A percentile compares a stretch with the other conserved stretches of the same genome.
phyloP scores from a whole-genome alignment of 1,140 invertebrate species.

The Saccostrea echinata region DNA sequence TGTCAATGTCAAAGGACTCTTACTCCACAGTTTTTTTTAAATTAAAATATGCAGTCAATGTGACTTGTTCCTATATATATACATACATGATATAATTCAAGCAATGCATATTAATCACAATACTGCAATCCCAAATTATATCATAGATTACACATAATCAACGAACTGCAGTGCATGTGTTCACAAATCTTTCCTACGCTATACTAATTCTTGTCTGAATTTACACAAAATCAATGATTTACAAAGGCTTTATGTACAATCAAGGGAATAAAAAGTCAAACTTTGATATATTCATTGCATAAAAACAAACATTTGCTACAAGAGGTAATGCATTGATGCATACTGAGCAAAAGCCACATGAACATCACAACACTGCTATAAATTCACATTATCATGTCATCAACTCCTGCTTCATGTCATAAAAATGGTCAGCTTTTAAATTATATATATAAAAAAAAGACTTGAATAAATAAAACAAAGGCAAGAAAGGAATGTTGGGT shows the following conservation, averaged over 20 bases:
- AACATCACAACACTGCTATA: neutral
- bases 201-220: too few relatives aligned
- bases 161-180: neutral
- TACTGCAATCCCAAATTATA: neutral
- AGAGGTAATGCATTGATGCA: neutral
- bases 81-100: too few relatives aligned
- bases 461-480: neutral
- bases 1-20: neutral
- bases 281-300: neutral
- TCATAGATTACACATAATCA: neutral
- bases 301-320: slow-evolving; percentile 14
- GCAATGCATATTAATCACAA: too few relatives aligned
- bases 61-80: too few relatives aligned
- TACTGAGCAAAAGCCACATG: neutral
- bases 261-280: neutral
- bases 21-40: too few relatives aligned
- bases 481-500: slow-evolving; percentile 16
- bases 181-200: too few relatives aligned
- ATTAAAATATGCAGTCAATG: too few relatives aligned
- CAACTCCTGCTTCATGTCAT: neutral
- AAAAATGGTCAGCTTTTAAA: neutral
- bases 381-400: neutral
- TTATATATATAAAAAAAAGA: neutral
- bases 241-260: neutral
- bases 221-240: neutral